Evolutionary conservation across 35 echinoderm and acorn worm genomes (phyloP).

Genomic region (Apostichopus parvimensis): DNA sequence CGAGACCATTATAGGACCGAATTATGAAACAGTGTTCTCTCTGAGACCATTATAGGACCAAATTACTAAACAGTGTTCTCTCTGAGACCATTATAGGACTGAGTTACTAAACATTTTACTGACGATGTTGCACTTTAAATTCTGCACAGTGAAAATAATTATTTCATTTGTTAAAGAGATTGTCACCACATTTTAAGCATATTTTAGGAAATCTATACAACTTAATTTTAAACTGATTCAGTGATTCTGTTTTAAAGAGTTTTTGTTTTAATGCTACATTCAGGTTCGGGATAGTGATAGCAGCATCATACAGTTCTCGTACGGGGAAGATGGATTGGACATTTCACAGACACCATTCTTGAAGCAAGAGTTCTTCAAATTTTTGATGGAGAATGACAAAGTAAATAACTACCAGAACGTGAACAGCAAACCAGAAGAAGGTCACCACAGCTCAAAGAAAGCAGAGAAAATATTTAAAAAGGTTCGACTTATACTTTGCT

Average conservation of each 20-base stretch:
- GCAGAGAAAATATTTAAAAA: constrained; percentile 78
- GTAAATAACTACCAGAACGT: not conserved
- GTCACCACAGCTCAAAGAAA: constrained; percentile 44
- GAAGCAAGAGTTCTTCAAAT: constrained; percentile 64
- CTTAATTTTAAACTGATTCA: no score
- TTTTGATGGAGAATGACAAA: constrained; percentile 76
- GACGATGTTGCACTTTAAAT: no score
- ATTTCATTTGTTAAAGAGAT: no score
- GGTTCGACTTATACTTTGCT: constrained; percentile 25
- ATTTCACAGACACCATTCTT: constrained; percentile 91
- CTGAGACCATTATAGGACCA: no score
- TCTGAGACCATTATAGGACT: no score
- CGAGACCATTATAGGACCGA: no score
- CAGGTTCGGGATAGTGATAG: constrained; percentile 90
- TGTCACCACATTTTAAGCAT: no score
- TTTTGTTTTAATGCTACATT: not conserved
- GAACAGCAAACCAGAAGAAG: not conserved
- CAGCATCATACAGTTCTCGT: constrained; percentile 88
- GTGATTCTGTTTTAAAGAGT: not conserved
- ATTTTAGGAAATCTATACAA: no score
- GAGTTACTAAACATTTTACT: no score
- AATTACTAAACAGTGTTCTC: no score
- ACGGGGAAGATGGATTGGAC: constrained; percentile 91
- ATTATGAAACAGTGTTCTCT: no score
- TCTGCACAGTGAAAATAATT: no score